Evolutionary conservation across 1,140 invertebrate species (phyloP), one percentile per base, ranked within the genome.

Genomic region (Pinna nobilis): DNA sequence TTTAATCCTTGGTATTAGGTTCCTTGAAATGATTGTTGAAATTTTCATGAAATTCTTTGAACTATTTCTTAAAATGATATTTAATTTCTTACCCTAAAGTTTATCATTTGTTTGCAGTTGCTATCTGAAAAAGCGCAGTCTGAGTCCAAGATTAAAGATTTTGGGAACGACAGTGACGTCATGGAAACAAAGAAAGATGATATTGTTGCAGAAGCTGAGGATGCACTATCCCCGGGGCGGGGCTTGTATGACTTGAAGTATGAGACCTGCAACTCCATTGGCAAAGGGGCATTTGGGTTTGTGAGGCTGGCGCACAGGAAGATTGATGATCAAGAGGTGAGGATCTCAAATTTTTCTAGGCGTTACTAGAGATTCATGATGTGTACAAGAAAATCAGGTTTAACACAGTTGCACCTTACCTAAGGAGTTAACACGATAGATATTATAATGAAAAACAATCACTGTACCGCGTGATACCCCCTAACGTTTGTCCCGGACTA

Each of bases 271-370:
- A 91, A 92, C 78, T 92, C 93, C 79, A 94, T 94, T 60, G 93
- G 94, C 2, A 93, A 94, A 86, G 94, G 94, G 33, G 93, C 93
- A 2, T 94, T 93, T 89, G 94, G 94, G 0, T 94, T 92, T 82
- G 94, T 94, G 0, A 93, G 93, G 79, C 90, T 94, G 88, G 92
- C 92, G 18, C 91, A 91, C 79, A 87, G 93, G 20, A 92, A 92
- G 64, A 87, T 88, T 0, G 93, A 94, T 85, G 88, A 90, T 0
- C 80, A 93, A 51, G 85, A 94, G 86, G 90, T 90, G 85, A 30
- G 20, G 20, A 18, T 11, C 20, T 18, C 9, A 53, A 53, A 9
- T 9, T 25, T 53, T 9, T 9, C 20, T 53, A 13, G 25, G 25
- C 25, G 49, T 73, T 67, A 23, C 11, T 44, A n/a, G 3, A 35